These are phyloP conservation scores for Aphelocoma californica DNA, from an alignment of 2,797 vertebrate species.

Conservation along the genomic window DNA sequence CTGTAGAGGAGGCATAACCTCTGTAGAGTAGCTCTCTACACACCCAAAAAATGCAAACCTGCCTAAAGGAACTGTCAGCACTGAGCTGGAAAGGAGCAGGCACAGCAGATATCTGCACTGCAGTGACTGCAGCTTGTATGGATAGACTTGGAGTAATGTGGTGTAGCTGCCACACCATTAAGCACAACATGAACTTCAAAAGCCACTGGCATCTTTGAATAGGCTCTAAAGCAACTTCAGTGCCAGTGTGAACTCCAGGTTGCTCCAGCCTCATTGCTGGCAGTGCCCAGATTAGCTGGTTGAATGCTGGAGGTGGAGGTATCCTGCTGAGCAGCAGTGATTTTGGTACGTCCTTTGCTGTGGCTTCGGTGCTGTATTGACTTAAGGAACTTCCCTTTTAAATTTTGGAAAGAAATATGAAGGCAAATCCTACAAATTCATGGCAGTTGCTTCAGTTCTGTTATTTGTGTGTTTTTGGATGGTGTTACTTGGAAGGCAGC, in stretches of 20 bases:
- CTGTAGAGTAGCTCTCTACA: not conserved
- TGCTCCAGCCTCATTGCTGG: not conserved
- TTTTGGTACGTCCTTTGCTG: not conserved
- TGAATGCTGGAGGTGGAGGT: not conserved
- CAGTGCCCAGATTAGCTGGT: not conserved
- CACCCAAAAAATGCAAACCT: not conserved
- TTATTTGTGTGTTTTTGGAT: not conserved
- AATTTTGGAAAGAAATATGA: not conserved
- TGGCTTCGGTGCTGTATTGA: not conserved
- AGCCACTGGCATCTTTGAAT: not conserved
- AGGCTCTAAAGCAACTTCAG: not conserved
- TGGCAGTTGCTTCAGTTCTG: not conserved
- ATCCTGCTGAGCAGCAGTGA: not conserved
- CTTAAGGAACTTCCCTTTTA: not conserved
- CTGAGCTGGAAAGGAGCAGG: not conserved
- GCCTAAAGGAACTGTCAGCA: not conserved
- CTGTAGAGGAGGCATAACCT: not conserved
- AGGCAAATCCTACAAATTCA: not conserved
- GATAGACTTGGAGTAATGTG: not conserved
- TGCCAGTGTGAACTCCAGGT: fast-evolving
- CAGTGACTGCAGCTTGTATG: not conserved
- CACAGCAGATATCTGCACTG: not conserved
- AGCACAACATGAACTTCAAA: not conserved
- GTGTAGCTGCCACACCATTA: not conserved
- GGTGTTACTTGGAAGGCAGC: not conserved